A percentile compares a stretch with the other conserved stretches of the same genome.
Conservation (phyloP, 2,113 vertebrate species). For the Tachuris rubrigastra region DNA sequence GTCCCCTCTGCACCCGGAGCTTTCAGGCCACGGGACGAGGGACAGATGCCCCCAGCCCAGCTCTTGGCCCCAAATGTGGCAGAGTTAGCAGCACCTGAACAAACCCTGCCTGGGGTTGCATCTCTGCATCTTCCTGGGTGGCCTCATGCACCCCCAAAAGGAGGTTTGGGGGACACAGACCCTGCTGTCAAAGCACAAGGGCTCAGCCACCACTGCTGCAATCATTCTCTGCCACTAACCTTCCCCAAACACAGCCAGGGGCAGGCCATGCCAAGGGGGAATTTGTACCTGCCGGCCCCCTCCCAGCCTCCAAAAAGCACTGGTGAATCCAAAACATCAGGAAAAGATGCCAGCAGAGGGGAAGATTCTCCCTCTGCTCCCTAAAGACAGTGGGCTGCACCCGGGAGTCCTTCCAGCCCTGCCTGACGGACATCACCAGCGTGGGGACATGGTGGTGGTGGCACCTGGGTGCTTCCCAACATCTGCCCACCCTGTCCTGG, state of each 20-base stretch:
- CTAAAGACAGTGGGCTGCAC: accelerated
- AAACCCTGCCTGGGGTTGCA: background rate
- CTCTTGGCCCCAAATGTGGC: background rate
- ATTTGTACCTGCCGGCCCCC: background rate
- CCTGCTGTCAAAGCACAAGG: background rate
- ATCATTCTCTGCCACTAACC: background rate
- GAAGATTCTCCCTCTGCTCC: background rate
- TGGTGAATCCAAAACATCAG: background rate
- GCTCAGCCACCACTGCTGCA: background rate
- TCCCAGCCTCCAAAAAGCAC: background rate
- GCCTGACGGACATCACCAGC: accelerated
- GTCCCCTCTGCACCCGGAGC: accelerated
- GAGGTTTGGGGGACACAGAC: background rate
- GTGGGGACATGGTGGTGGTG: accelerated
- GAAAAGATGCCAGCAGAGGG: background rate
- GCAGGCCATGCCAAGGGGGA: background rate
- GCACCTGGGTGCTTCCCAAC: background rate
- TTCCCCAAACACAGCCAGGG: background rate
- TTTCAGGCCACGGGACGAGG: accelerated
- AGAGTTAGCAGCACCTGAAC: accelerated
- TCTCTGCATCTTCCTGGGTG: background rate
- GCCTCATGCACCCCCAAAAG: accelerated
- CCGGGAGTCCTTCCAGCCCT: background rate
- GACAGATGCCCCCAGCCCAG: accelerated
- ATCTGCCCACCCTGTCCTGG: accelerated